Conservation (phyloP, 2,888 invertebrate species). For the Prostheceraeus crozeri region DNA sequence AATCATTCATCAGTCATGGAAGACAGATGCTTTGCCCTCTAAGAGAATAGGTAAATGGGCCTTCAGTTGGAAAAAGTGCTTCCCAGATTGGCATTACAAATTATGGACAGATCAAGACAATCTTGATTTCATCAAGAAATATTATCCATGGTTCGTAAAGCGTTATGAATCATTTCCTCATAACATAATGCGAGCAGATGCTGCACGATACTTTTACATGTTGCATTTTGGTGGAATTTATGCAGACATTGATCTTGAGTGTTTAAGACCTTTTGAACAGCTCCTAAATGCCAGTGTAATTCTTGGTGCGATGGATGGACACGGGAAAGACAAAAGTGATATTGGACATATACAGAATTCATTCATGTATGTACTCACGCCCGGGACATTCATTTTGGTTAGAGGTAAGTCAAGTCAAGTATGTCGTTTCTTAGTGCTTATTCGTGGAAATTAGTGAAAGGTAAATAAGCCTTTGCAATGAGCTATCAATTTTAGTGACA, state of each 20-base stretch:
- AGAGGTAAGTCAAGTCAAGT: too few species aligned
- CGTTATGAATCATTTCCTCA: not conserved
- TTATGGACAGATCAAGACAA: constrained; percentile 30
- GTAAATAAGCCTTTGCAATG: too few species aligned
- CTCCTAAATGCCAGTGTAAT: constrained; percentile 19
- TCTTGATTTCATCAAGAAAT: not conserved
- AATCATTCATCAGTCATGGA: constrained; percentile 33
- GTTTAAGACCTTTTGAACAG: constrained; percentile 25
- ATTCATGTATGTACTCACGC: constrained; percentile 28
- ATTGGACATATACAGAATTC: not conserved
- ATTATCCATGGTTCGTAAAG: constrained; percentile 13
- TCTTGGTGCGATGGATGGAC: constrained; percentile 13
- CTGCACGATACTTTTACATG: constrained; percentile 29
- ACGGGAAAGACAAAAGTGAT: too few species aligned
- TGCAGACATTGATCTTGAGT: constrained; percentile 28
- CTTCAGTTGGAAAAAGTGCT: constrained; percentile 17
- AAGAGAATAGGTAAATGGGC: not conserved
- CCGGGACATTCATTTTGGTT: constrained; percentile 30
- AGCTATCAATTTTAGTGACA: too few species aligned
- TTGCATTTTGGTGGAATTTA: constrained; percentile 28
- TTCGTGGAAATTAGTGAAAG: too few species aligned
- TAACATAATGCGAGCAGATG: constrained; percentile 25
- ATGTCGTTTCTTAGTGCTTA: too few species aligned
- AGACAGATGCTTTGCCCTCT: not conserved
- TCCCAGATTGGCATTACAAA: constrained; percentile 27